Percentiles rank a stretch among this genome's conserved stretches.
Conservation (phyloP, 1,140 invertebrate species). For the Hylaeus volcanicus region DNA sequence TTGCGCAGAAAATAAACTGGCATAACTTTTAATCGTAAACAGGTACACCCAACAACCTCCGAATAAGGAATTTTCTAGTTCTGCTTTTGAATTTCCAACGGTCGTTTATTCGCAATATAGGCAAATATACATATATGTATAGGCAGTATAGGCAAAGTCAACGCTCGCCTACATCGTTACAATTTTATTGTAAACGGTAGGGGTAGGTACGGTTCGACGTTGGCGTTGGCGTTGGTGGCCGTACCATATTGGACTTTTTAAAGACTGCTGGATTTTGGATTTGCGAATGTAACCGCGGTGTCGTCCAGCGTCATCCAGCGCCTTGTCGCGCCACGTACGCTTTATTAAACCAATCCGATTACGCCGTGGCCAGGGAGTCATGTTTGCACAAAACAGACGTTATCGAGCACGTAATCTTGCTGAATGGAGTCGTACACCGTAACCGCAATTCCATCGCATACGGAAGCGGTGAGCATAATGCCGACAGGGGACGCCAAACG, state of each 20-base stretch:
- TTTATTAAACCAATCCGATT: constrained; percentile 66
- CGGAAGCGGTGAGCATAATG: constrained; percentile 55
- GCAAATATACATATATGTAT: too few species aligned
- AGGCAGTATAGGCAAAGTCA: too few species aligned
- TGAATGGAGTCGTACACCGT: constrained; percentile 63
- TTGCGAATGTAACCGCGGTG: not conserved
- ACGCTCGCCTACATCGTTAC: too few species aligned
- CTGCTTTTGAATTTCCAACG: constrained; percentile 18
- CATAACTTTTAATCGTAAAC: too few species aligned
- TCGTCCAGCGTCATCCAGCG: not conserved
- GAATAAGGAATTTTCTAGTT: constrained; percentile 15
- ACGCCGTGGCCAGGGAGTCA: constrained; percentile 28
- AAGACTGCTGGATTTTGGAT: not conserved
- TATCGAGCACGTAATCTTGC: constrained; percentile 65
- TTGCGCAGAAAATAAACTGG: too few species aligned
- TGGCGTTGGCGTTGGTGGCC: too few species aligned
- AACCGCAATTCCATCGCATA: constrained; percentile 64
- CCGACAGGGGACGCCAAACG: constrained; percentile 15
- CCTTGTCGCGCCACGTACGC: not conserved
- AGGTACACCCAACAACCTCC: too few species aligned
- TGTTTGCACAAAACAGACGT: constrained; percentile 65
- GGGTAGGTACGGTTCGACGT: not conserved
- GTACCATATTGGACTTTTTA: too few species aligned
- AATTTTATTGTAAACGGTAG: too few species aligned
- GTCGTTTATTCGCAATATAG: constrained; percentile 6